phyloP scores from a whole-genome alignment of 2,113 vertebrate genomes.

The Ptychochromis oligacanthus region DNA sequence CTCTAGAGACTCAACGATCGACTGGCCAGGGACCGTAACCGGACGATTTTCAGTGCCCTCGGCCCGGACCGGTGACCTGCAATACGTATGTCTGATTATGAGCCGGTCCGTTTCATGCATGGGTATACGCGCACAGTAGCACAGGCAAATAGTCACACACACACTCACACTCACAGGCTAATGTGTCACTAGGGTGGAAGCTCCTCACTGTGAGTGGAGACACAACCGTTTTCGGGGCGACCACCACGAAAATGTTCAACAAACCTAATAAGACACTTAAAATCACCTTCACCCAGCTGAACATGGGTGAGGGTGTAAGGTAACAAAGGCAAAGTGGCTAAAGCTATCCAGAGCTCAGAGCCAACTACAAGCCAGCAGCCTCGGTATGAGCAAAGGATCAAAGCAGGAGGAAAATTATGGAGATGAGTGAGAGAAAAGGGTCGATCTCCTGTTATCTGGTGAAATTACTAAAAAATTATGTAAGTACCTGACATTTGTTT shows the following conservation, averaged over 20 bases:
- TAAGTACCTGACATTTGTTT: too few relatives aligned
- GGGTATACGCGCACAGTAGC: neutral
- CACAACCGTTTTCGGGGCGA: neutral
- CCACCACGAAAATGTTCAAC: neutral
- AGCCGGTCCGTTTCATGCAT: neutral
- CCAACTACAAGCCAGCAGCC: too few relatives aligned
- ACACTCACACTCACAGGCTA: neutral
- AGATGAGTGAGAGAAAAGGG: neutral
- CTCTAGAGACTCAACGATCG: neutral
- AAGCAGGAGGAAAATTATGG: neutral
- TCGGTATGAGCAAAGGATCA: neutral
- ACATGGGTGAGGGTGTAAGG: too few relatives aligned
- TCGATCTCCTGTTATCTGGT: too few relatives aligned
- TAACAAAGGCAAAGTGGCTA: neutral
- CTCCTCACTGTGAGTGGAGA: neutral
- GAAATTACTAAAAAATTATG: too few relatives aligned
- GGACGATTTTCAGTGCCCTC: too few relatives aligned
- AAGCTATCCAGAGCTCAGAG: neutral
- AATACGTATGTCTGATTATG: neutral
- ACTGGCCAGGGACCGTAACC: neutral
- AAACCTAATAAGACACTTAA: neutral
- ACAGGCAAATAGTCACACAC: neutral
- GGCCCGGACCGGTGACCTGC: neutral
- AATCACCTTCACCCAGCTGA: too few relatives aligned
- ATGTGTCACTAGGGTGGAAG: neutral